Evolutionary conservation across 2,113 vertebrate genomes (phyloP).

Genomic region (Actinemys pallida): DNA sequence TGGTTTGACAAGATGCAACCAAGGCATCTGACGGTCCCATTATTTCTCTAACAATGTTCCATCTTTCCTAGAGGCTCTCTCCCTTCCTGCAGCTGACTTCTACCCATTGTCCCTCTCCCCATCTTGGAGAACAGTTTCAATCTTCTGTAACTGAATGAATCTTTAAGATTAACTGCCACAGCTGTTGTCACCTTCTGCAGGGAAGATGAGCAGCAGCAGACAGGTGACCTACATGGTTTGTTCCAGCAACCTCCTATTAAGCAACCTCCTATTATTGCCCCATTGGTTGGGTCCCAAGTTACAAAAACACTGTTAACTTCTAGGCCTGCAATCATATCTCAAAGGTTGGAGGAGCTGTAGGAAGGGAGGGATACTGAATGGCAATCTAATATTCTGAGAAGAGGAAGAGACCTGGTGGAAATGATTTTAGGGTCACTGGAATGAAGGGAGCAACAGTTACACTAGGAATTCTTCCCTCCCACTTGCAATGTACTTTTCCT

Average conservation of each 20-base stretch:
- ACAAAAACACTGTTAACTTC: background rate
- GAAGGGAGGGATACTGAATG: background rate
- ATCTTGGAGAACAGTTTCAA: rapidly evolving
- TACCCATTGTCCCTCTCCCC: background rate
- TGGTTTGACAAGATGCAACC: background rate
- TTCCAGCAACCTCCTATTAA: background rate
- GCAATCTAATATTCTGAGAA: too few relatives aligned
- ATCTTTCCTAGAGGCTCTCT: background rate
- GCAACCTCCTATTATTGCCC: background rate
- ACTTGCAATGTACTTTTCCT: background rate
- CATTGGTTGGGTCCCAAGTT: rapidly evolving
- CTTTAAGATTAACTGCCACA: background rate
- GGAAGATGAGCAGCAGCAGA: background rate
- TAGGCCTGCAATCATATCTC: background rate
- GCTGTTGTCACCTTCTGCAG: background rate
- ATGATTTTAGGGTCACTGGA: too few relatives aligned
- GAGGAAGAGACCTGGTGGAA: too few relatives aligned
- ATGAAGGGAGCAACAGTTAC: background rate
- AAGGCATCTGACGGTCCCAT: background rate
- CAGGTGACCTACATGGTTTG: background rate
- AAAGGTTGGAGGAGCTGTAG: background rate
- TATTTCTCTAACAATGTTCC: background rate
- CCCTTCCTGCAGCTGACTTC: background rate
- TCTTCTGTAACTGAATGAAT: background rate
- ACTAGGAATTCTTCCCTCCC: background rate